Base-by-base conservation (phyloP, 2,888 invertebrate genomes). In the Ectemnius lituratus region DNA sequence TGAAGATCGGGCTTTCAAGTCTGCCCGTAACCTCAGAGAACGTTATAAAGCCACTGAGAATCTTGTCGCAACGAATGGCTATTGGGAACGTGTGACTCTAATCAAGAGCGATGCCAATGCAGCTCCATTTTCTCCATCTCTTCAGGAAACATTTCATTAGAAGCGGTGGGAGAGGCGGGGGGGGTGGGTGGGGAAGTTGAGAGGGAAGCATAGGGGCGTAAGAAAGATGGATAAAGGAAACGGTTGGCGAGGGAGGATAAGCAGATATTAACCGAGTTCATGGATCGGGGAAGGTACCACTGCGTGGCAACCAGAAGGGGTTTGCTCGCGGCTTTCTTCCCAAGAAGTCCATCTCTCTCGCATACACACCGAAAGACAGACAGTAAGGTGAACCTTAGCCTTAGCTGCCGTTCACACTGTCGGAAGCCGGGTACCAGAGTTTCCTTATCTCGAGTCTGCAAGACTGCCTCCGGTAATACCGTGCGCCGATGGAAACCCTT, bases 381-480 rank as follows among this genome's bases (percentile, higher is more conserved):
- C 70, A 79, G 69, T 66, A 76, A 78, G 79, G 79, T 57, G 78
- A 79, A 84, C 81, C 81, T 16, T 14, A 14, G 80, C 79, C 87
- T 88, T 85, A 87, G 84, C 84, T 83, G 73, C 79, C 86, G 85
- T 85, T 87, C 86, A 84, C 87, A 84, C 84, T 82, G 84, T 81
- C 79, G 78, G 78, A 83, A 84, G 81, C 81, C 81, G 77, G 79
- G 83, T 76, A 86, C 80, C 81, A 80, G 81, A 78, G 83, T 83
- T 80, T 78, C 81, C 90, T 90, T 90, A 90, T 90, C 90, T 89
- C 84, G 79, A 87, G 84, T 90, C 88, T 90, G 90, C 90, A 90
- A 90, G 90, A 90, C 89, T 90, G 90, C 86, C 88, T 89, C 86
- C 87, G 83, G 88, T 90, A 90, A 89, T 90, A 88, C 88, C 81